These are phyloP conservation scores for Acanthornis magna DNA, from an alignment of 2,797 vertebrate species.

Conservation along the genomic window DNA sequence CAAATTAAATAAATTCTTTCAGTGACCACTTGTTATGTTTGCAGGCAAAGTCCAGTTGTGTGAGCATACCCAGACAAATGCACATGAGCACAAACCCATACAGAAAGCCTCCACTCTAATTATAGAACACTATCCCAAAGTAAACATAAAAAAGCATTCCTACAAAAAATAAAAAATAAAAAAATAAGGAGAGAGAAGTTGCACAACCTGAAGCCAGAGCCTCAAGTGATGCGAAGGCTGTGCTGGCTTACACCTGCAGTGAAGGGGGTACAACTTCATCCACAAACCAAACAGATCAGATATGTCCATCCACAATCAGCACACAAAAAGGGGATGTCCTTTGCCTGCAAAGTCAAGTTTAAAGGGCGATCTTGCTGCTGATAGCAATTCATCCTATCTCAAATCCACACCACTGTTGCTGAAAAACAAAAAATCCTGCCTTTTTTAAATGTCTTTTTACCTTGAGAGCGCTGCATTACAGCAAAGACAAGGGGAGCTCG, in stretches of 20 bases:
- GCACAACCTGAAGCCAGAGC: not conserved
- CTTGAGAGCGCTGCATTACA: not conserved
- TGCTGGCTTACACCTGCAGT: not conserved
- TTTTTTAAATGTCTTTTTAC: not conserved
- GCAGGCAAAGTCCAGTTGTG: not conserved
- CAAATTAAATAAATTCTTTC: conserved; percentile 14
- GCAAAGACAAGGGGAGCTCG: not conserved
- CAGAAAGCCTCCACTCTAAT: not conserved
- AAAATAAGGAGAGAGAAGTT: not conserved
- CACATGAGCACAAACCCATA: accelerated
- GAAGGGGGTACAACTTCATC: not conserved
- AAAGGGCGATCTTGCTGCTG: not conserved
- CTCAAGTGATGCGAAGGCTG: not conserved
- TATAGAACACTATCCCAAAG: not conserved
- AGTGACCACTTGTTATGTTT: not conserved
- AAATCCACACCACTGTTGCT: not conserved
- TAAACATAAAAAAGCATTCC: not conserved
- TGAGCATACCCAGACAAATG: not conserved
- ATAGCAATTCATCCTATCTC: not conserved
- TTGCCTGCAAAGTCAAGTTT: not conserved
- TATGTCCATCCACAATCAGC: not conserved
- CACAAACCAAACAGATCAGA: not conserved
- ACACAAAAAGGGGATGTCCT: not conserved
- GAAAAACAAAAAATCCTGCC: not conserved
- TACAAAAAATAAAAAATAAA: not conserved